phyloP scores from a whole-genome alignment of 2,113 vertebrate species.

The Asarcornis scutulata region DNA sequence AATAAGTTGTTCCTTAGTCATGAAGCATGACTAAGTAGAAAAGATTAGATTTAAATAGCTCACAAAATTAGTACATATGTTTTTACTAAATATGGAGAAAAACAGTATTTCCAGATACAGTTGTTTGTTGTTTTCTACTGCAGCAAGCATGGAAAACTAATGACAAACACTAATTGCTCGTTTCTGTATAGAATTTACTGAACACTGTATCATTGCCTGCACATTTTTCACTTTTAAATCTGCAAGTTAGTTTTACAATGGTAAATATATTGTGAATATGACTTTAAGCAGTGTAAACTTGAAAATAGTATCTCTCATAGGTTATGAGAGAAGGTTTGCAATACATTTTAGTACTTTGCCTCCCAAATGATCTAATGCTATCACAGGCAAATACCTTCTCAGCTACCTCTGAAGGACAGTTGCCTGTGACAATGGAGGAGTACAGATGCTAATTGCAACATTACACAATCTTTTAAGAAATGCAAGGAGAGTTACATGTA shows the following conservation, averaged over 20 bases:
- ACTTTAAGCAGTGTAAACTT: neutral
- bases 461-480: neutral
- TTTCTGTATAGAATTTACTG: neutral
- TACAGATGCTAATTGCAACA: neutral
- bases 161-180: neutral
- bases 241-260: neutral
- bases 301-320: neutral
- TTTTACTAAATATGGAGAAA: neutral
- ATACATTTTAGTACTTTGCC: neutral
- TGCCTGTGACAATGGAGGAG: neutral
- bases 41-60: neutral
- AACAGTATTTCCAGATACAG: neutral
- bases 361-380: neutral
- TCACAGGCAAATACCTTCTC: conserved; percentile 1
- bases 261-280: neutral
- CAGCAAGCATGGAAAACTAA: neutral
- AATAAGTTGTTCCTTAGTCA: neutral
- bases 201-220: neutral
- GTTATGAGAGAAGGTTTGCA: neutral
- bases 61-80: neutral
- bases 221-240: neutral
- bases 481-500: neutral
- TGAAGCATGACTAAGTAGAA: neutral
- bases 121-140: neutral
- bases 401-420: conserved; percentile 3